Conservation (phyloP, 2,113 vertebrate species). For the Talpa occidentalis region DNA sequence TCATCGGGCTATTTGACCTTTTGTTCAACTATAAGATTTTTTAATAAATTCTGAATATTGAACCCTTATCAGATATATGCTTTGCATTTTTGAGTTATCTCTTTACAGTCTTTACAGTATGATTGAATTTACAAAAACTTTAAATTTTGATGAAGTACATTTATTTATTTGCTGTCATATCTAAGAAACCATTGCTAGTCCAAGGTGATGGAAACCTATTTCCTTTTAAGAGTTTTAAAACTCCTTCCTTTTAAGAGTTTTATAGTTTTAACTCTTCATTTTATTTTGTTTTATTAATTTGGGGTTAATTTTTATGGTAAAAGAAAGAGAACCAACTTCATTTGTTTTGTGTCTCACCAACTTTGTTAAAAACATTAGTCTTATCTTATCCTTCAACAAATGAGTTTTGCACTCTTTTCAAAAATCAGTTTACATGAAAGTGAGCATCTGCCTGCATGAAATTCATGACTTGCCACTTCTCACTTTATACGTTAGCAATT, state of each 20-base stretch:
- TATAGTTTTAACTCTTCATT: background rate
- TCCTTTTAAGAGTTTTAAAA: background rate
- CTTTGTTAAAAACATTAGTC: background rate
- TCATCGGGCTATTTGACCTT: background rate
- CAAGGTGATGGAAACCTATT: background rate
- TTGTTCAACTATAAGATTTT: background rate
- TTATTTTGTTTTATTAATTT: background rate
- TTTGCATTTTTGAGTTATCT: background rate
- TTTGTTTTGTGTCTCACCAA: background rate
- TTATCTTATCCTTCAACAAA: background rate
- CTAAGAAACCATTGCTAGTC: background rate
- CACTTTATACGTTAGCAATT: background rate
- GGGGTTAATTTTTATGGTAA: background rate
- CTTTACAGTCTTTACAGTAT: too few species aligned
- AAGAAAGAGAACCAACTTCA: background rate
- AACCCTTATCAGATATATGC: background rate
- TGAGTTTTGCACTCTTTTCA: background rate
- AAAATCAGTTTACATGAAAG: background rate
- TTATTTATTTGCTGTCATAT: background rate
- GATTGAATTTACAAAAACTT: background rate
- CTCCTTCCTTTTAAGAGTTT: too few species aligned
- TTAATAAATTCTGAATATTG: background rate
- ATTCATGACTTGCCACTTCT: background rate
- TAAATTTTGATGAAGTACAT: background rate
- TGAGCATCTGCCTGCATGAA: background rate